Evolutionary conservation across 2,113 vertebrate species (phyloP).

Genomic region (Hipposideros armiger): DNA sequence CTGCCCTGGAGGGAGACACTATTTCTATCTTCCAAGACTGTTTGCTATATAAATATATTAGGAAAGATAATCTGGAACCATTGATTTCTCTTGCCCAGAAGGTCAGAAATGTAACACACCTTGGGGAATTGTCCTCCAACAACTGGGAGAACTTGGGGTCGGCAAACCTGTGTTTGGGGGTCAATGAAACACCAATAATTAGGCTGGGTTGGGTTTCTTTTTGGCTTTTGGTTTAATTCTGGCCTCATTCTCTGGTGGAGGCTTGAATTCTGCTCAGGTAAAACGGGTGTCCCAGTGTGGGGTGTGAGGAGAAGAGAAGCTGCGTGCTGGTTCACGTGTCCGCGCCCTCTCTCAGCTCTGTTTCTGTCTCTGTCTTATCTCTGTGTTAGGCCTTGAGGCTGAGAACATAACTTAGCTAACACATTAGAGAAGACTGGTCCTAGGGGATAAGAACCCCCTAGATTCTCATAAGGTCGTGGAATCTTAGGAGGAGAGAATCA

Average conservation of each 20-base stretch:
- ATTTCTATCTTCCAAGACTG: background rate
- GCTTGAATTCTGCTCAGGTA: background rate
- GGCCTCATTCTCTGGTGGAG: background rate
- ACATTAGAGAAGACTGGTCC: background rate
- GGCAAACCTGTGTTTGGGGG: background rate
- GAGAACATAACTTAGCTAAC: background rate
- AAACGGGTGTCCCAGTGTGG: background rate
- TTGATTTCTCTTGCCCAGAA: constrained; percentile 33
- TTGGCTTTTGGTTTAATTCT: constrained; percentile 16
- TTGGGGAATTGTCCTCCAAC: background rate
- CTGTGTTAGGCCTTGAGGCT: background rate
- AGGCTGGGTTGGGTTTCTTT: background rate
- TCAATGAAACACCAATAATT: background rate
- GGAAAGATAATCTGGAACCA: background rate
- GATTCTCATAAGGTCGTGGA: background rate
- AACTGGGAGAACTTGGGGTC: background rate
- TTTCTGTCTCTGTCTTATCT: background rate
- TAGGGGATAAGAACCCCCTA: background rate
- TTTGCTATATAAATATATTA: constrained; percentile 40
- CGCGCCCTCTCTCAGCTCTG: background rate
- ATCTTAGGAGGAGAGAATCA: background rate
- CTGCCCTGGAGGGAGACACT: background rate
- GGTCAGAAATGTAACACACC: background rate
- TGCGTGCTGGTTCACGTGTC: background rate
- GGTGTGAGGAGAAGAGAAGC: background rate